Percentiles rank a stretch among this genome's conserved stretches.
Evolutionary conservation across 1,140 invertebrate genomes (phyloP).

Genomic region (Fopius arisanus): DNA sequence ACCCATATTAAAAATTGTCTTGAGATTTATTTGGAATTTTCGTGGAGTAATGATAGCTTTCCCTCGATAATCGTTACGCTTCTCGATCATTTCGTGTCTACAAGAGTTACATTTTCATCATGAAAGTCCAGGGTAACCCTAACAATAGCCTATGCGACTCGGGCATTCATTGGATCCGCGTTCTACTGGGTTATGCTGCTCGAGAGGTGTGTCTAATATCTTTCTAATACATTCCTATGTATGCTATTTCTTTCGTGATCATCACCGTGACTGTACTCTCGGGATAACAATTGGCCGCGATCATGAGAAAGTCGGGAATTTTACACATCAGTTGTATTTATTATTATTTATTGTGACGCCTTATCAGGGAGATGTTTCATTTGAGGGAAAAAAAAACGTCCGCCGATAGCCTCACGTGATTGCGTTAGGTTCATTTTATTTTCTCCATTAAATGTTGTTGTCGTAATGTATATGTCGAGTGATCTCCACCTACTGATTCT

Average conservation of each 20-base stretch:
- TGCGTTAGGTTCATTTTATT: neutral
- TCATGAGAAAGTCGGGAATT: neutral
- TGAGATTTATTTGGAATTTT: conserved; percentile 15
- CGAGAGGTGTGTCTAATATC: conserved; percentile 2
- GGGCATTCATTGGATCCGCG: neutral
- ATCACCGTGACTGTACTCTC: neutral
- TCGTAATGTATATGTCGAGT: neutral
- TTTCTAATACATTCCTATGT: conserved; percentile 4
- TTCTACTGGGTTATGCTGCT: neutral
- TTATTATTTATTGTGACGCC: too few species aligned
- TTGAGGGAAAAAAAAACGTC: too few species aligned
- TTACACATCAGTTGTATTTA: neutral
- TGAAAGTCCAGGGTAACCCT: neutral
- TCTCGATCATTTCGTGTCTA: conserved; percentile 52
- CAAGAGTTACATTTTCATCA: conserved; percentile 2
- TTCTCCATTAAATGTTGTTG: neutral
- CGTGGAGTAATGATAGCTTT: conserved; percentile 50
- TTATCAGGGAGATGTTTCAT: too few species aligned
- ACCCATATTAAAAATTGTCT: neutral
- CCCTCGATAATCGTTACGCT: conserved; percentile 63
- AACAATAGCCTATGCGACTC: neutral
- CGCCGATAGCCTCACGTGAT: neutral
- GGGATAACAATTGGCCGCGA: neutral
- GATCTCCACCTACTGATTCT: conserved; percentile 4
- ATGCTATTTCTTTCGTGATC: conserved; percentile 11